These are phyloP conservation scores for Tachyglossus aculeatus DNA, from an alignment of 2,797 vertebrate species.

Conservation along the genomic window DNA sequence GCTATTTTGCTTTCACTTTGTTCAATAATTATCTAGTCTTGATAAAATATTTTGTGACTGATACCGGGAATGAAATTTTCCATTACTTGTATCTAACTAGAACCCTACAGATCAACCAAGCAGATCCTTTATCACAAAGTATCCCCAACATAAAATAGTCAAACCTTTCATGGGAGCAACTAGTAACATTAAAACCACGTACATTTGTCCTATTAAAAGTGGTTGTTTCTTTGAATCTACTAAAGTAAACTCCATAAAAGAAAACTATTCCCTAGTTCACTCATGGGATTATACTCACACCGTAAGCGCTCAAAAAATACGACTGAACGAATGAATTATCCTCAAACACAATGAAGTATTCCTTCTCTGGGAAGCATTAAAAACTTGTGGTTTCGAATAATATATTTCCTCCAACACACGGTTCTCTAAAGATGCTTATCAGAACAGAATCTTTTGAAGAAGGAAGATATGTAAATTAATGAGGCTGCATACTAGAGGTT, in stretches of 20 bases:
- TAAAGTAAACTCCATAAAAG: neutral
- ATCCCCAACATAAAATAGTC: neutral
- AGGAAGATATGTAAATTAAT: neutral
- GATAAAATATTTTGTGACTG: too few species aligned
- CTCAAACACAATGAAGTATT: neutral
- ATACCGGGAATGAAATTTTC: too few species aligned
- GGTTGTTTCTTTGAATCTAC: neutral
- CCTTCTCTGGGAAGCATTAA: neutral
- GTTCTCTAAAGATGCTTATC: neutral
- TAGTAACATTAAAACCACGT: neutral
- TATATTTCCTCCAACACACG: neutral
- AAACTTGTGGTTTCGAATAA: neutral
- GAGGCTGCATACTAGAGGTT: neutral
- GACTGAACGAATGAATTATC: too few species aligned
- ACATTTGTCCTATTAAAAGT: neutral
- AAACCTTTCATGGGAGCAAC: neutral
- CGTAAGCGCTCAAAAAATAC: too few species aligned
- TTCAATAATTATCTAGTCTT: too few species aligned
- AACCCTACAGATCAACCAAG: too few species aligned
- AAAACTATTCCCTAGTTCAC: neutral
- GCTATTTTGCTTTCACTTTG: constrained; percentile 8
- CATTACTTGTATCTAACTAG: neutral
- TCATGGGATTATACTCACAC: neutral
- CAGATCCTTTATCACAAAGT: too few species aligned
- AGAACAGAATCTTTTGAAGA: neutral